Evolutionary conservation across 2,113 vertebrate species (phyloP), one percentile per base, ranked within the genome.

Genomic region (Rhinogobius similis): DNA sequence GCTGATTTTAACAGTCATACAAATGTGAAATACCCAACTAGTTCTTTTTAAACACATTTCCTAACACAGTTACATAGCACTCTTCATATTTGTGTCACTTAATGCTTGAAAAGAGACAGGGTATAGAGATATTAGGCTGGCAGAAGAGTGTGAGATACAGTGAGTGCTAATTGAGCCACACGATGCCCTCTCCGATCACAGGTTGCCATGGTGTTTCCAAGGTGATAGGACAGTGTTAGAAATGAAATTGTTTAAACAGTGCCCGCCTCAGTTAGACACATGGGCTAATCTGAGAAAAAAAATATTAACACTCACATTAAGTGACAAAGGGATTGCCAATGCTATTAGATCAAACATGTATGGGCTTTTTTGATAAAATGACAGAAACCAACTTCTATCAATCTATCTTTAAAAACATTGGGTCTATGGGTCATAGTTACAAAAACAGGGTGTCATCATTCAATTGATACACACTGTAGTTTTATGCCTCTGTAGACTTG

Each of bases 141-240:
- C 16, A 27, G 73, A 64, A 68, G 77, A 38, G 74, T 10, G 62
- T 44, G 69, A 80, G 83, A 81, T 75, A 65, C 67, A 65, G 27
- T 84, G 73, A 77, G 77, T 85, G 83, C 86, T 91, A 90, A 93
- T 89, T 92, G 88, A 89, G 89, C 89, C 88, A 81, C 82, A 76
- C 74, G 62, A 78, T 81, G 86, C 86, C 84, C 88, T 82, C 83
- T 85, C 81, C 70, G 82, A 89, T 87, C 82, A 82, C 87, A 86
- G 81, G 88, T 89, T 90, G 89, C 89, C 80, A 90, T 90, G 88
- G 88, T 56, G 86, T 92, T 81, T 86, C 89, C 85, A 84, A 81
- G 87, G 86, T 84, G 84, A 90, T 78, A 71, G 78, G 72, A 87
- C 76, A 79, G 84, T 89, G 89, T 86, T 85, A 89, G 84, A 85